Evolutionary conservation across 2,113 vertebrate species (phyloP).

Genomic region (Cercocebus atys): DNA sequence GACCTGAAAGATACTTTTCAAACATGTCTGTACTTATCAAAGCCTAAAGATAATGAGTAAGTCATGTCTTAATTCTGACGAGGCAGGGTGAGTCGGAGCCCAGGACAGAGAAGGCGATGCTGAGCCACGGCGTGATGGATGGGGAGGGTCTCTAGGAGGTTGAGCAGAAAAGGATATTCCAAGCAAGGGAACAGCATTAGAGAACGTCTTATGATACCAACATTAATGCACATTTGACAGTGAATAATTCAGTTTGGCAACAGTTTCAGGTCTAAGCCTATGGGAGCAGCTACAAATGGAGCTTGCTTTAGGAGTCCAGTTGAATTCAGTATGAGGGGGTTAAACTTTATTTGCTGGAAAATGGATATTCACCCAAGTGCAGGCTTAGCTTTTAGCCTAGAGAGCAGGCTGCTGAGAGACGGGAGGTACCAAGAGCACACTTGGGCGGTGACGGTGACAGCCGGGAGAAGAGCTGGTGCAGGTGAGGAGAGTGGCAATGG

Average conservation of each 20-base stretch:
- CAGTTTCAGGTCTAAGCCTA: not conserved
- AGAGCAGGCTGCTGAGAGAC: not conserved
- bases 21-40: not conserved
- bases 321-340: no score
- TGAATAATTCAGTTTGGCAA: not conserved
- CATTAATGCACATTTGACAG: not conserved
- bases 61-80: not conserved
- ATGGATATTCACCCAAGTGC: not conserved
- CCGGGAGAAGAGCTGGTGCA: not conserved
- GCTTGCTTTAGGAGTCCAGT: not conserved
- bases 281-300: not conserved
- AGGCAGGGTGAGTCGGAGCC: not conserved
- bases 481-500: not conserved
- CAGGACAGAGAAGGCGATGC: not conserved
- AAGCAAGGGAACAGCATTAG: not conserved
- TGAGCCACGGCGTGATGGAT: not conserved
- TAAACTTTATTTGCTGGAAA: not conserved
- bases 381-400: not conserved
- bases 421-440: accelerated
- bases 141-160: not conserved
- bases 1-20: not conserved
- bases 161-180: not conserved
- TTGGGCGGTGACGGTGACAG: not conserved
- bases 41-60: not conserved
- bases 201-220: not conserved